Percentiles rank a stretch among this genome's conserved stretches.
Evolutionary conservation across 2,113 vertebrate species (phyloP).

Genomic region (Ptychochromis oligacanthus): DNA sequence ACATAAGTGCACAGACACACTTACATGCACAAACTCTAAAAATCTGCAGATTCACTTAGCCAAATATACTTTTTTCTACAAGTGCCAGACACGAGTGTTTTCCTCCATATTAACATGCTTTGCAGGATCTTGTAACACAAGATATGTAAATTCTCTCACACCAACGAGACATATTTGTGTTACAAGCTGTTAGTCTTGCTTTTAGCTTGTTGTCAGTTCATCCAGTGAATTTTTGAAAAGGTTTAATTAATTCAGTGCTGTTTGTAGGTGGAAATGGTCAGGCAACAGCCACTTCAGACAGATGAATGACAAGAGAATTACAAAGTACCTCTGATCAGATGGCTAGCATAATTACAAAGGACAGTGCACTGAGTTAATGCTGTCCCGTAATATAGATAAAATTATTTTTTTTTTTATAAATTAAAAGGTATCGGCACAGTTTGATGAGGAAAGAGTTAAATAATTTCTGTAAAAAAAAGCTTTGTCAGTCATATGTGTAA

Average conservation of each 20-base stretch:
- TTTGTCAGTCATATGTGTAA: neutral
- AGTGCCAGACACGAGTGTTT: neutral
- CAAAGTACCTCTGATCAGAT: constrained; percentile 8
- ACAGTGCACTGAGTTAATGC: constrained; percentile 12
- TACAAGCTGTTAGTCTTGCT: neutral
- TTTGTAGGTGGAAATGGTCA: constrained; percentile 14
- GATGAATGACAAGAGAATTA: constrained; percentile 22
- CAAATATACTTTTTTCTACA: neutral
- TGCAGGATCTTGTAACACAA: neutral
- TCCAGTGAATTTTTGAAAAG: neutral
- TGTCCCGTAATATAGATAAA: neutral
- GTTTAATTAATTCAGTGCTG: constrained; percentile 6
- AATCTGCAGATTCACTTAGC: neutral
- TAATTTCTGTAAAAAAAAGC: neutral
- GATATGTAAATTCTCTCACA: neutral
- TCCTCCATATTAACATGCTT: neutral
- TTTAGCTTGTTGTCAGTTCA: constrained; percentile 8
- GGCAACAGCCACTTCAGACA: neutral
- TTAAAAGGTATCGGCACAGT: constrained; percentile 1
- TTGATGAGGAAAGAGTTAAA: neutral
- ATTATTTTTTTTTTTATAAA: neutral
- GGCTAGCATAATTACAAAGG: constrained; percentile 1
- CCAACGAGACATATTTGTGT: neutral
- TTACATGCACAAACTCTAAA: neutral
- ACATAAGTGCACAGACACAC: neutral